Percentiles rank a stretch among this genome's conserved stretches.
Conservation (phyloP, 2,888 invertebrate species). For the Rhagium mordax region DNA sequence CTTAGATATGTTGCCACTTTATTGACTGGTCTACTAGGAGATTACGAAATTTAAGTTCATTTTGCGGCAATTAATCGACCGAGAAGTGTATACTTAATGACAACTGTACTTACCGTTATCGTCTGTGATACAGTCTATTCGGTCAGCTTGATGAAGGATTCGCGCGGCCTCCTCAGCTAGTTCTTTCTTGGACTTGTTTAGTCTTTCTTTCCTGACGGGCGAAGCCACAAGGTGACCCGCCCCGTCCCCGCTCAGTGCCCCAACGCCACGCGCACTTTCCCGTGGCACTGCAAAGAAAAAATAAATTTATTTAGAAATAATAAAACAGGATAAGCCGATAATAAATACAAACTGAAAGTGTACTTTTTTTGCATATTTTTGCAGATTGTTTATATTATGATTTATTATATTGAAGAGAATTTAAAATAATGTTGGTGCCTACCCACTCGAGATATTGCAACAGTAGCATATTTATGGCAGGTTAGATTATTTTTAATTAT, state of each 20-base stretch:
- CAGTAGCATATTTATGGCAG: no score
- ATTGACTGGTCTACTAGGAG: no score
- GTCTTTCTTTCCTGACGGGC: conserved; percentile 75
- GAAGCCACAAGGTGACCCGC: conserved; percentile 69
- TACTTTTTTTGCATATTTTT: no score
- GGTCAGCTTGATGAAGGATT: conserved; percentile 82
- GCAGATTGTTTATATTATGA: no score
- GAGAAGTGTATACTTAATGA: not conserved
- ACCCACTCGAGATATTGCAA: no score
- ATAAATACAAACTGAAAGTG: no score
- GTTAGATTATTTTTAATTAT: no score
- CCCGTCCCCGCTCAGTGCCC: conserved; percentile 71
- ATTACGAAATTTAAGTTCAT: no score
- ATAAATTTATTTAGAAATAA: not conserved
- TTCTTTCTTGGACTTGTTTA: conserved; percentile 81
- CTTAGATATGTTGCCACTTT: not conserved
- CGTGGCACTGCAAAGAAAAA: conserved; percentile 69
- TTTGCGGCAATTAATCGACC: not conserved
- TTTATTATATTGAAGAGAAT: no score
- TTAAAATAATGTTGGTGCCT: no score
- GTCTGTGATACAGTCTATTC: conserved; percentile 75
- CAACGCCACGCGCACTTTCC: conserved; percentile 69
- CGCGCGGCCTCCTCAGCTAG: conserved; percentile 84
- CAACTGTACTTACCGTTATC: conserved; percentile 57
- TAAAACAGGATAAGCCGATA: no score